Conservation (phyloP, 2,888 invertebrate species). For the Sceliomorpha sp. region DNA sequence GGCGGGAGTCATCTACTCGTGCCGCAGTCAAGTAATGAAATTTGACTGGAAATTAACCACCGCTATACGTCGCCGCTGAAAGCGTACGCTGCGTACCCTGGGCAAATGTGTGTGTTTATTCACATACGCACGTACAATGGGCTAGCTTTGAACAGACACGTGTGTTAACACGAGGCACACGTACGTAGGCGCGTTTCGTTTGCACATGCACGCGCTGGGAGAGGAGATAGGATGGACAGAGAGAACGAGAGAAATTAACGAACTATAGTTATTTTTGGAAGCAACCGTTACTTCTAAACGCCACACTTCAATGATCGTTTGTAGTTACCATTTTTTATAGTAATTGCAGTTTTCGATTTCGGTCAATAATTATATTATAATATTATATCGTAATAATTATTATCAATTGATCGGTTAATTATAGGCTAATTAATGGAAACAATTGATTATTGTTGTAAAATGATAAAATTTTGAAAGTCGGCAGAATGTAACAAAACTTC, state of each 20-base stretch:
- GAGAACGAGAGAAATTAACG: conserved; percentile 25
- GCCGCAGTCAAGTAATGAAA: conserved; percentile 77
- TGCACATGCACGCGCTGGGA: conserved; percentile 20
- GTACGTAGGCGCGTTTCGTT: conserved; percentile 18
- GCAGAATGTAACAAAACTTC: too few species aligned
- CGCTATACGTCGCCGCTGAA: conserved; percentile 45
- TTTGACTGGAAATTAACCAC: conserved; percentile 79
- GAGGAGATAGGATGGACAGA: conserved; percentile 11
- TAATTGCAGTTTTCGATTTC: too few species aligned
- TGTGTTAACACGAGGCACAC: conserved; percentile 38
- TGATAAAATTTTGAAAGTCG: too few species aligned
- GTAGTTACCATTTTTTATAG: too few species aligned
- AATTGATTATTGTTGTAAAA: too few species aligned
- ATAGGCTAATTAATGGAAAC: too few species aligned
- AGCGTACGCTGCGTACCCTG: conserved; percentile 1
- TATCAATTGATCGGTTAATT: too few species aligned
- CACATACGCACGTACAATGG: conserved; percentile 32
- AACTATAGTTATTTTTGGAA: conserved; percentile 59
- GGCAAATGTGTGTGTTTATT: conserved; percentile 36
- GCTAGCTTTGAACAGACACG: conserved; percentile 35
- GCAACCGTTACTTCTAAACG: not conserved
- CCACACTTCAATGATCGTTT: too few species aligned
- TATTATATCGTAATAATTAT: too few species aligned
- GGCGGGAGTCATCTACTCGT: conserved; percentile 64
- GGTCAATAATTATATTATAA: too few species aligned